Evolutionary conservation across 2,888 invertebrate genomes (phyloP), one percentile per base, ranked within the genome.

Genomic region (Latrodectus elegans): DNA sequence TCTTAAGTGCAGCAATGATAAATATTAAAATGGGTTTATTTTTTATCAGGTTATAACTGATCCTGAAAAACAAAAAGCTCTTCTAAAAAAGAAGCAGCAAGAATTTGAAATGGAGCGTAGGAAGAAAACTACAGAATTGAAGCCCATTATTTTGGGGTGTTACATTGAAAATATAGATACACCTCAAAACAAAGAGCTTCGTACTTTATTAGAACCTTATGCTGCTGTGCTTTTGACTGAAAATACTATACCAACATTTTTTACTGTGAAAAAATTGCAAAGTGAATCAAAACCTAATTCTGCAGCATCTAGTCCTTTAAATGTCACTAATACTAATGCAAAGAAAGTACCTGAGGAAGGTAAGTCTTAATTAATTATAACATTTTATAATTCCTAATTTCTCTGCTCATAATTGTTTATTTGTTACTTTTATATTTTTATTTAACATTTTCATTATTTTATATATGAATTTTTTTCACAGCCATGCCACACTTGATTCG

Each of bases 401-500:
- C n/a, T 60, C n/a, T 60, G 6, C 0, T 11, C 60, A 15, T 0
- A 60, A 60, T 55, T 22, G 22, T 22, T 22, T 22, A 22, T 22
- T 55, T 14, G 1, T 55, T 55, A 55, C 55, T 55, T n/a, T 60
- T 60, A 60, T 38, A 38, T 38, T 6, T n/a, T 60, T 60, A 55
- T 55, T 15, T 14, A 10, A 6, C 14, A 12, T 60, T 60, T 12
- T 60, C 14, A 15, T 60, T 60, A 10, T 60, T 15, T 60, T n/a
- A 60, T 60, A 26, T 70, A 6, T 55, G 8, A 53, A 4, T 73
- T 73, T 82, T 67, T 77, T 91, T 22, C 91, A 14, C 91, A 94
- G 94, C 94, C 70, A 92, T 95, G 89, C 94, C 94, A 6, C 93
- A 94, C 89, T 92, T 96, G 88, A 94, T 95, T 71, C 94, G 94